These are phyloP conservation scores for Clupea harengus DNA, from an alignment of 2,113 vertebrate genomes.

Conservation along the genomic window DNA sequence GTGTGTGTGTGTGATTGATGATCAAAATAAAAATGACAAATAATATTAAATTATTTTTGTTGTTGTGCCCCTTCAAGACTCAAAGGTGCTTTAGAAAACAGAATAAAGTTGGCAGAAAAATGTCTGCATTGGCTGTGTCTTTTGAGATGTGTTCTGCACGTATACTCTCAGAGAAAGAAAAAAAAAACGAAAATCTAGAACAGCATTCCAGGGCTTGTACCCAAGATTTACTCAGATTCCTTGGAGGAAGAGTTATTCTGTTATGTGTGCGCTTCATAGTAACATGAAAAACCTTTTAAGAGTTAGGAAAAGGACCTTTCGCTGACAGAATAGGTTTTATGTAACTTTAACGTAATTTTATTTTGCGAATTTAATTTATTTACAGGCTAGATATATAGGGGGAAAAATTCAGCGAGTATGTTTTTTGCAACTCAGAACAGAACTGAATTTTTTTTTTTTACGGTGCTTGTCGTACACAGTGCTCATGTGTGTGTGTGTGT, in stretches of 20 bases:
- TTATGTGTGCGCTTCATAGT: not conserved
- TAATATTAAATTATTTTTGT: no score
- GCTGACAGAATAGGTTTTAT: not conserved
- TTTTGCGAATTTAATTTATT: not conserved
- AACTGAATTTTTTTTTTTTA: not conserved
- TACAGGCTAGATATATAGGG: not conserved
- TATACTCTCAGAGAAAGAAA: no score
- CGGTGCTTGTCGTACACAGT: not conserved
- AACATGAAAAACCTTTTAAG: not conserved
- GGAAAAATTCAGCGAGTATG: not conserved
- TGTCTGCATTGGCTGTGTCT: no score
- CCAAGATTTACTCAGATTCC: not conserved
- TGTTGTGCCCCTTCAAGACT: no score
- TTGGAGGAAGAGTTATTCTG: not conserved
- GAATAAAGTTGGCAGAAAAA: no score
- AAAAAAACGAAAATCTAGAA: no score
- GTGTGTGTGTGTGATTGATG: slow-evolving; percentile 22
- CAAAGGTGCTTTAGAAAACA: no score
- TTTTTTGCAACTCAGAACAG: not conserved
- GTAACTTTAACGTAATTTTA: not conserved
- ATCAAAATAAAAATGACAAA: no score
- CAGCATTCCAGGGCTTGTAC: not conserved
- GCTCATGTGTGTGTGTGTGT: not conserved
- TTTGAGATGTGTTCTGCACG: no score
- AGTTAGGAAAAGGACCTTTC: not conserved